Conservation (phyloP, 1,140 invertebrate genomes). For the Telenomus remus region DNA sequence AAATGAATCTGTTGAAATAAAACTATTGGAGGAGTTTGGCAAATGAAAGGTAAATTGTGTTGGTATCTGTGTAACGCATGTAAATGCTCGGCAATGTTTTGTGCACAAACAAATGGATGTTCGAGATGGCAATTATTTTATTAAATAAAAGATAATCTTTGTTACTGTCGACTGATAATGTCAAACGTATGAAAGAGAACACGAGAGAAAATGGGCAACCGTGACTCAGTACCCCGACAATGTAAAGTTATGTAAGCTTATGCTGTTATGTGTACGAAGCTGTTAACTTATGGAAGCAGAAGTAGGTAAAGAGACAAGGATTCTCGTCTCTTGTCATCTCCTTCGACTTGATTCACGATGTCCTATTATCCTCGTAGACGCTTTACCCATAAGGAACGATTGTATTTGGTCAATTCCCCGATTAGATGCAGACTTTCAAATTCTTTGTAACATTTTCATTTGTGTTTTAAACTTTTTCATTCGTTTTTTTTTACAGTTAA, state of each 20-base stretch:
- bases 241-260: conserved; percentile 46
- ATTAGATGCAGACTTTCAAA: neutral
- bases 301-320: conserved; percentile 31
- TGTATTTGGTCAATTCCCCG: neutral
- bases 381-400: neutral
- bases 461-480: too few species aligned
- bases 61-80: too few species aligned
- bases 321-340: conserved; percentile 27
- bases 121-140: conserved; percentile 27
- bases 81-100: neutral
- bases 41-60: neutral
- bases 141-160: conserved; percentile 22
- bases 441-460: too few species aligned
- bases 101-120: neutral
- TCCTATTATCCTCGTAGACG: conserved; percentile 14
- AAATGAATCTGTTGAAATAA: neutral
- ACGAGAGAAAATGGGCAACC: conserved; percentile 28
- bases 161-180: conserved; percentile 23
- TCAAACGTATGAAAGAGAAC: conserved; percentile 20
- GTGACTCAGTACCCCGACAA: conserved; percentile 32
- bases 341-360: conserved; percentile 29
- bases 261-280: conserved; percentile 27
- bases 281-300: conserved; percentile 33
- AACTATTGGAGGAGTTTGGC: neutral
- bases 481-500: too few species aligned